phyloP scores from a whole-genome alignment of 2,797 vertebrate genomes.

The Premnoplex brunnescens region DNA sequence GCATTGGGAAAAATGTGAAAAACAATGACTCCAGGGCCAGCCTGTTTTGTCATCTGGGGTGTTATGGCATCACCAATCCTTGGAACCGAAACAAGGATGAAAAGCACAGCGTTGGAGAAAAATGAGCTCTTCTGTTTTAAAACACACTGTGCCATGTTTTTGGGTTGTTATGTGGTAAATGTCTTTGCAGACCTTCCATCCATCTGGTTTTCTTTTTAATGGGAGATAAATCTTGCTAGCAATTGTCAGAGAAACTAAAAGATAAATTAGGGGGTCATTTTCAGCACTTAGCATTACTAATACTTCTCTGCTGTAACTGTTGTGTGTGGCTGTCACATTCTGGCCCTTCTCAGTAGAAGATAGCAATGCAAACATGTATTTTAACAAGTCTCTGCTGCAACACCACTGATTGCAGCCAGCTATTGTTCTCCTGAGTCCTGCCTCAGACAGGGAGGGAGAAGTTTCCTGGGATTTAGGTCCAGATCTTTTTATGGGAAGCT shows the following conservation, averaged over 20 bases:
- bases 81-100: background rate
- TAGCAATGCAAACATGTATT: background rate
- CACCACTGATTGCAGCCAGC: background rate
- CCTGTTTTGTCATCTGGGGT: background rate
- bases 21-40: background rate
- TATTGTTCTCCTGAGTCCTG: constrained; percentile 22
- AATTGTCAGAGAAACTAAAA: background rate
- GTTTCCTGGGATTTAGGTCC: constrained; percentile 27
- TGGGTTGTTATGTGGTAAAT: background rate
- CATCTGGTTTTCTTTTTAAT: background rate
- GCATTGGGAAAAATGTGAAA: background rate
- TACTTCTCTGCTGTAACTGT: background rate
- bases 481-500: background rate
- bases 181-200: background rate
- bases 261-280: background rate
- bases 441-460: background rate
- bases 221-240: background rate
- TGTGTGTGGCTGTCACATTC: background rate
- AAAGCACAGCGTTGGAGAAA: background rate
- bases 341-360: background rate
- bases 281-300: background rate
- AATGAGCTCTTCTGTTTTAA: background rate
- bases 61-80: background rate
- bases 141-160: background rate
- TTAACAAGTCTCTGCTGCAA: background rate